Conservation (phyloP, 2,797 vertebrate species). For the Jordanella pulchra region DNA sequence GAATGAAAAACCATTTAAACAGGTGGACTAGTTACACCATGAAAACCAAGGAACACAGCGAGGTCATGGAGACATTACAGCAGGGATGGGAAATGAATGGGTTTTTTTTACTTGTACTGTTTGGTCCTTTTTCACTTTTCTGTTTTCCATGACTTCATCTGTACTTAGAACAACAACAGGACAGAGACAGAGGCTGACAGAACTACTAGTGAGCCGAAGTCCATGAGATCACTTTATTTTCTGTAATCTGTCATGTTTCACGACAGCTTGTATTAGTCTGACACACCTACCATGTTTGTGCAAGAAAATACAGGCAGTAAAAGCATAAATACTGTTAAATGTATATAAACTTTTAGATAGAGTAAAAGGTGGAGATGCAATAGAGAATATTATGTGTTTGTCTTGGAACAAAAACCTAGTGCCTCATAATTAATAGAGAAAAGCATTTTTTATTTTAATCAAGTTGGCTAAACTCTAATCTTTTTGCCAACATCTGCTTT, state of each 20-base stretch:
- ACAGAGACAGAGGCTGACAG: not conserved
- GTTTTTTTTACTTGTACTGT: not conserved
- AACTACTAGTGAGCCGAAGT: not conserved
- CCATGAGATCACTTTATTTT: constrained; percentile 10
- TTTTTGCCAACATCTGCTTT: not conserved
- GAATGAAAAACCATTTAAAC: no score
- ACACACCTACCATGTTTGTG: constrained; percentile 1
- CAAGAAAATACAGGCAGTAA: not conserved
- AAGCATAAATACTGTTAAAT: not conserved
- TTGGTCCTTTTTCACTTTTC: not conserved
- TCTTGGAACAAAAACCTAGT: not conserved
- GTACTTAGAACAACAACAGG: not conserved
- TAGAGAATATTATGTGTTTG: not conserved
- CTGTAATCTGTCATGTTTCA: not conserved
- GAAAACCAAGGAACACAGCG: no score
- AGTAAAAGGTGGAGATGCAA: not conserved
- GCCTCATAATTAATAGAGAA: not conserved
- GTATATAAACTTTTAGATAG: not conserved
- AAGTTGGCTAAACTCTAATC: not conserved
- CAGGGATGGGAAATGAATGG: no score
- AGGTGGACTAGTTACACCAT: no score
- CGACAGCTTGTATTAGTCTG: constrained; percentile 3
- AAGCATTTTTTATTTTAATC: not conserved
- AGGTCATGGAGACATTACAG: no score
- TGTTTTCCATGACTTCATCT: not conserved